These are phyloP conservation scores for Heterodera schachtii DNA, from an alignment of 1,140 invertebrate genomes.

Conservation along the genomic window DNA sequence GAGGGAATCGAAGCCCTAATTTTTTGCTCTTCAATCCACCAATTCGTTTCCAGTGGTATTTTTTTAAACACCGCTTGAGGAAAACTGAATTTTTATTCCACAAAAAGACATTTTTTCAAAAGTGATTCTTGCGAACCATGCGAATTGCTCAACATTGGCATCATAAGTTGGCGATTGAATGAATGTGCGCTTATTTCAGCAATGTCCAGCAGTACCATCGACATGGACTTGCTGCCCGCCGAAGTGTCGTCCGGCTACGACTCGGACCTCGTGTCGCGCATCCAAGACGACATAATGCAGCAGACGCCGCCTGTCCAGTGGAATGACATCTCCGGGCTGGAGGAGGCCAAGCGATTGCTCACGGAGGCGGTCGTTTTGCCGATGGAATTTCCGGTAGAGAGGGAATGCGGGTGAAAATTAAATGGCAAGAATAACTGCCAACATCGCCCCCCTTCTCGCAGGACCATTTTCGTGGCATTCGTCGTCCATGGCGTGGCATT, in stretches of 20 bases:
- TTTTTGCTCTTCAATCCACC: no score
- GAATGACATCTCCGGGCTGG: slow-evolving; percentile 95
- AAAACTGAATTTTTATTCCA: no score
- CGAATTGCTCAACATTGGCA: no score
- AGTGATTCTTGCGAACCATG: no score
- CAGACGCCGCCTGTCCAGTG: slow-evolving; percentile 79
- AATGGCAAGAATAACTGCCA: no score
- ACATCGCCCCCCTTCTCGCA: no score
- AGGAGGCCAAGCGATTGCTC: slow-evolving; percentile 96
- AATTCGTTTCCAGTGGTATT: no score
- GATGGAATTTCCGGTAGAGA: slow-evolving; percentile 91
- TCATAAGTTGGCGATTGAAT: no score
- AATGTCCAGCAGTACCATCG: slow-evolving; percentile 13
- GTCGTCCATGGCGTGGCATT: slow-evolving; percentile 63
- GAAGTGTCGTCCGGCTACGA: slow-evolving; percentile 84
- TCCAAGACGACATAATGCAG: slow-evolving; percentile 87
- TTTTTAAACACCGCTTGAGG: no score
- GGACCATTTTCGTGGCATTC: slow-evolving; percentile 53
- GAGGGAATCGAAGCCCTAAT: no score
- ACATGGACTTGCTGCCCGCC: slow-evolving; percentile 80
- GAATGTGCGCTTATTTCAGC: not conserved
- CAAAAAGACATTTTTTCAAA: no score
- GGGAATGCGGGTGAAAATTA: no score
- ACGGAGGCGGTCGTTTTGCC: slow-evolving; percentile 99
- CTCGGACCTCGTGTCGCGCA: slow-evolving; percentile 76